A percentile compares a stretch with the other conserved stretches of the same genome.
These are phyloP conservation scores for Chloropsis cyanopogon DNA, from an alignment of 2,113 vertebrate genomes.

Conservation along the genomic window DNA sequence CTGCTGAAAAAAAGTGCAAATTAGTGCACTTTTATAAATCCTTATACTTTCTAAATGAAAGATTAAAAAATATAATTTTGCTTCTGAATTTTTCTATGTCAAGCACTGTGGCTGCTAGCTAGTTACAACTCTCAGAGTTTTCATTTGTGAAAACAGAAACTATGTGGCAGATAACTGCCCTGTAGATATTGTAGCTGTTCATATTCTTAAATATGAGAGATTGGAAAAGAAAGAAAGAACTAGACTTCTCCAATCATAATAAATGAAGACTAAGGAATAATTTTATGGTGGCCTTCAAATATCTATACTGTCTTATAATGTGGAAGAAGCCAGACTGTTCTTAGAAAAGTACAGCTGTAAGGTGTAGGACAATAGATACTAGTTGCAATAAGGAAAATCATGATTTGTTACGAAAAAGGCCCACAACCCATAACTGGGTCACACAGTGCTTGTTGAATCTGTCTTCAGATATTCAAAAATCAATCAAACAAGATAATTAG, in stretches of 20 bases:
- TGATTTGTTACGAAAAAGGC: background rate
- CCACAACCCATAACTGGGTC: accelerated
- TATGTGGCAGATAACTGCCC: background rate
- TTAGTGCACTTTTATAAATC: background rate
- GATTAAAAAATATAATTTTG: background rate
- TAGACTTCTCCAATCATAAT: background rate
- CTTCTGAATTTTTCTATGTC: background rate
- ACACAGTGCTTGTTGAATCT: background rate
- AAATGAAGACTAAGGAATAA: background rate
- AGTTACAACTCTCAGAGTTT: background rate
- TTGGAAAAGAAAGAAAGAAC: background rate
- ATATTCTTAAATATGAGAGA: background rate
- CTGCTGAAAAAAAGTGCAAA: background rate
- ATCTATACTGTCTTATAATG: background rate
- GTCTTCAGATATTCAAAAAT: background rate
- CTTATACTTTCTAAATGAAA: background rate
- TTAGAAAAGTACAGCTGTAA: background rate
- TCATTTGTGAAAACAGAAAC: background rate
- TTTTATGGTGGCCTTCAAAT: background rate
- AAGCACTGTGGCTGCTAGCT: background rate
- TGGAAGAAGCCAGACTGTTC: background rate
- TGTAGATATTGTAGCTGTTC: background rate
- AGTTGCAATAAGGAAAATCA: background rate
- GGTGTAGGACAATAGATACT: background rate
- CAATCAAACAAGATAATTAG: background rate